Evolutionary conservation across 2,113 vertebrate species (phyloP).

Genomic region (human (Homo sapiens)): DNA sequence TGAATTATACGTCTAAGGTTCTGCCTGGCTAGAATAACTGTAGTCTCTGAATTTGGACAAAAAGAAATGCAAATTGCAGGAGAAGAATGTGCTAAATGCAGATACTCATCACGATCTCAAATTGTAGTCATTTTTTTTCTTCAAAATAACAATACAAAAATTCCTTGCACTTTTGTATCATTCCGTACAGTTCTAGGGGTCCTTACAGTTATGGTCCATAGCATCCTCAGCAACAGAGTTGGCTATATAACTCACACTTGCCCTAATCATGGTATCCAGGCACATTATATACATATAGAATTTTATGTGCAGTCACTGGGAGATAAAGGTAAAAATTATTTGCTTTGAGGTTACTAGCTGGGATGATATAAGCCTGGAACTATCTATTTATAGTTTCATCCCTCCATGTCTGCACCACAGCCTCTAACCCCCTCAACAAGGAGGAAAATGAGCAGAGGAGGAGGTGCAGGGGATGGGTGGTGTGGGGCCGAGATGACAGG

Average conservation of each 20-base stretch:
- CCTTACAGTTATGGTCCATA: neutral
- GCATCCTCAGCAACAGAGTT: neutral
- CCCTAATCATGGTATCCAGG: neutral
- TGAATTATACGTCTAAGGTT: neutral
- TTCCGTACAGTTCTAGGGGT: neutral
- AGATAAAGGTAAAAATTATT: neutral
- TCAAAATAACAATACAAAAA: neutral
- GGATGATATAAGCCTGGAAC: neutral
- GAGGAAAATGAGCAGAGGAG: neutral
- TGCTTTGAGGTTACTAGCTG: neutral
- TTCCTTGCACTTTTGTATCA: neutral
- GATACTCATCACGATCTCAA: neutral
- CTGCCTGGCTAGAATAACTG: neutral
- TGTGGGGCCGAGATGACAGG: neutral
- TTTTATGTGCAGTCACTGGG: neutral
- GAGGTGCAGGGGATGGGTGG: neutral
- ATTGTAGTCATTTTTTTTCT: neutral
- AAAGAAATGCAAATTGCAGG: neutral
- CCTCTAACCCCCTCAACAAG: neutral
- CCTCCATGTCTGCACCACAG: neutral
- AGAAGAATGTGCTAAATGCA: neutral
- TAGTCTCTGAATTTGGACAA: neutral
- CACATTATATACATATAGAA: neutral
- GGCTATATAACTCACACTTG: neutral
- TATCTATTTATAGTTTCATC: neutral